Base-by-base conservation (phyloP, 2,888 invertebrate genomes). In the Lucinisca nassula region DNA sequence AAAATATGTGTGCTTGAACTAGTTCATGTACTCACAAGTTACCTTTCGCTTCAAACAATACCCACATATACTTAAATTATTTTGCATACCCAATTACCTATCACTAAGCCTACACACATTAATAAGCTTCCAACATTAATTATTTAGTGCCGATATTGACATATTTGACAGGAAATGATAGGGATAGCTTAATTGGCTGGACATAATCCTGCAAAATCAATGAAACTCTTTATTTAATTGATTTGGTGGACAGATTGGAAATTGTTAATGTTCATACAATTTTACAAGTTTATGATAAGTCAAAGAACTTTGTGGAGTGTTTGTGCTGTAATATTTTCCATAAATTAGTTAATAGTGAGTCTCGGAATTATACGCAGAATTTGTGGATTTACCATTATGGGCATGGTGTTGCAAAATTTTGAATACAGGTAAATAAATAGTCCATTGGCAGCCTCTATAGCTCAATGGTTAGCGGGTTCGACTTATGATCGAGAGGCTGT, bases 1-100 rank as follows among this genome's bases (percentile, higher is more conserved):
- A 90, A 90, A 88, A 87, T 90, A 90, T 90, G 90, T 90, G 88
- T 87, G 88, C 87, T 80, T 85, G 84, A 79, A 84, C 79, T 80
- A 90, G 40, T 10, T 74, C 72, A 79, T 76, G 76, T 73, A 87
- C 75, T 61, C 30, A 51, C 30, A 67, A 30, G 27, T 30, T 67
- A 67, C 32, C 67, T 35, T 67, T 35, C 35, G 35, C 35, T 35
- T 35, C 35, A 32, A 35, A 67, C 67, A 67, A 67, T 67, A 67
- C 67, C 67, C 67, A 67, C 67, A 67, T 67, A 67, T 67, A 67
- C 67, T 67, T 67, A 67, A 67, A 67, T 67, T 67, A 67, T 67
- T 67, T 67, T 67, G 67, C 67, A 67, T 67, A 35, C 35, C 67
- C 67, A 67, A 67, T 67, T 67, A 67, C 67, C 67, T 67, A 67